phyloP scores from a whole-genome alignment of 2,113 vertebrate species.

The Microcebus lehilahytsara region DNA sequence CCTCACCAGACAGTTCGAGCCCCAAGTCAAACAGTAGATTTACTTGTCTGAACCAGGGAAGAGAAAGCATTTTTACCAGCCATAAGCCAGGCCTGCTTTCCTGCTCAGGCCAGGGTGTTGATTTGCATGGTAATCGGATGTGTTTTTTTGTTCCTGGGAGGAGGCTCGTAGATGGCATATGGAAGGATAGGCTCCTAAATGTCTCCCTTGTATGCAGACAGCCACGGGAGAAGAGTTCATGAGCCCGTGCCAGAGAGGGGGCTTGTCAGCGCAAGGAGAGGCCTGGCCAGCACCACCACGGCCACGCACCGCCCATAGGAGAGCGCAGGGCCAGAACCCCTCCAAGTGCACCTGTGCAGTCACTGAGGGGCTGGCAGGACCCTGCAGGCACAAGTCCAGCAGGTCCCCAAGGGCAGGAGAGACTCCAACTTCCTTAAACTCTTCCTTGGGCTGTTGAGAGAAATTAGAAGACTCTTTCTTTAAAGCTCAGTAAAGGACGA shows the following conservation, averaged over 20 bases:
- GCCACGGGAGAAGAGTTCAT: neutral
- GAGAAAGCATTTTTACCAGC: neutral
- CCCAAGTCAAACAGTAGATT: neutral
- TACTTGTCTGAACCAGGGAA: neutral
- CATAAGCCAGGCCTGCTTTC: neutral
- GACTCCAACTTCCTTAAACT: neutral
- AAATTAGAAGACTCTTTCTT: neutral
- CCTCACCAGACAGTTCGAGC: neutral
- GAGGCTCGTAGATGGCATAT: too few relatives aligned
- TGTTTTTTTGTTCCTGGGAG: neutral
- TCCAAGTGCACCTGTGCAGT: neutral
- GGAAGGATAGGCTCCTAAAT: neutral
- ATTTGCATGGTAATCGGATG: neutral
- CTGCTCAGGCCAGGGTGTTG: neutral
- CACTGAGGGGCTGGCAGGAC: neutral
- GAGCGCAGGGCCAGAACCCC: neutral
- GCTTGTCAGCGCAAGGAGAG: neutral
- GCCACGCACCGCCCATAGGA: neutral
- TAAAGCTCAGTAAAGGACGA: neutral
- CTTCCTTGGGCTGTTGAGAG: neutral
- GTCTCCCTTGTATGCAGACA: neutral
- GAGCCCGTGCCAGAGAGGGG: neutral
- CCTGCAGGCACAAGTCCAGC: neutral
- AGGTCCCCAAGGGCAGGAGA: rapidly evolving
- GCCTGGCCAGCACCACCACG: neutral